Evolutionary conservation across 1,140 invertebrate genomes (phyloP).

Genomic region (Drosophila orosa): DNA sequence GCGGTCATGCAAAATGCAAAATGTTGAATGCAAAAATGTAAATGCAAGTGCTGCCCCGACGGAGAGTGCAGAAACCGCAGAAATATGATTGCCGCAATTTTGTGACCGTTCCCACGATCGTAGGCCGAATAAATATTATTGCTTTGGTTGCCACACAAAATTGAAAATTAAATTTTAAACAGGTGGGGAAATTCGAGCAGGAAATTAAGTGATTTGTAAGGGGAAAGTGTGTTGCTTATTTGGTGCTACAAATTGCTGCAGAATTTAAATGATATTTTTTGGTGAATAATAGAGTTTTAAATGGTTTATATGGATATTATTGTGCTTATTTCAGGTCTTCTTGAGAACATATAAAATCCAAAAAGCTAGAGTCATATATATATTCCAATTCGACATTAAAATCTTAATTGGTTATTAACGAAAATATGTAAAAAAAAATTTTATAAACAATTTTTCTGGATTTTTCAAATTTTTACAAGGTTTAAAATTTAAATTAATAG

Average conservation of each 20-base stretch:
- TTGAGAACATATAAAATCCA: too few relatives aligned
- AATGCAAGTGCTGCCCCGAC: background rate
- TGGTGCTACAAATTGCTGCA: background rate
- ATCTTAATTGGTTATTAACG: too few relatives aligned
- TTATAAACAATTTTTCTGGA: too few relatives aligned
- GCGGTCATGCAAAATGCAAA: constrained; percentile 51
- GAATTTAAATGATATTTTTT: background rate
- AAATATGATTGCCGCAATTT: constrained; percentile 20
- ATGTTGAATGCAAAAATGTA: constrained; percentile 25
- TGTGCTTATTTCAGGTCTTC: too few relatives aligned
- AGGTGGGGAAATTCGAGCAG: background rate
- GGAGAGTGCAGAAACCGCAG: constrained; percentile 2
- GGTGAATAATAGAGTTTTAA: background rate
- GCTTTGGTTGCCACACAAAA: background rate
- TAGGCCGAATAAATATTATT: constrained; percentile 3
- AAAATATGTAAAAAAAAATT: too few relatives aligned
- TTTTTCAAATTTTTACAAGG: too few relatives aligned
- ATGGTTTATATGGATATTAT: too few relatives aligned
- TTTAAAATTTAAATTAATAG: too few relatives aligned
- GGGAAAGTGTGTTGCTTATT: background rate
- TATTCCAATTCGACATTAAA: too few relatives aligned
- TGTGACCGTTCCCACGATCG: constrained; percentile 10
- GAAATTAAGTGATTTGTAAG: background rate
- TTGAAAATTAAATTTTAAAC: background rate
- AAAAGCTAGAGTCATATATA: too few relatives aligned